Base-by-base conservation (phyloP, 2,888 invertebrate species). In the Leucophenga maculata region DNA sequence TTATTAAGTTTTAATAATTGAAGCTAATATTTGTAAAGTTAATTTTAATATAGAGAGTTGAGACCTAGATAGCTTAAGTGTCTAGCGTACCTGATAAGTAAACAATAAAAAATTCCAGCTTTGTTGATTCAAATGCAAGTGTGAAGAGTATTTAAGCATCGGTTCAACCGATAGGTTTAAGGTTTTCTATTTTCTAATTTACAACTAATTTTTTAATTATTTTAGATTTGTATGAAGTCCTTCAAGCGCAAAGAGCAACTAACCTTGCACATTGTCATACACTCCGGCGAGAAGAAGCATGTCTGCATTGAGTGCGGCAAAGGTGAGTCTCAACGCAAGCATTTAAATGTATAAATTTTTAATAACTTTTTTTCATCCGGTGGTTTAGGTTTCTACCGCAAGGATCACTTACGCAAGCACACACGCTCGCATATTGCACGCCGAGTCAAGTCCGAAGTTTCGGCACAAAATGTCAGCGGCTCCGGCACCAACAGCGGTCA, bases 181-280 rank as follows among this genome's bases (percentile, higher is more conserved):
- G n/a, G n/a, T n/a, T n/a, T n/a, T n/a, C n/a, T n/a, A n/a, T n/a
- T n/a, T n/a, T n/a, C n/a, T n/a, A n/a, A n/a, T n/a, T n/a, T n/a
- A n/a, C n/a, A n/a, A 16, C 22, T 57, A 57, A 6, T 39, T 39
- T 39, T 39, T 8, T 8, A 46, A 60, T 66, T 20, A 55, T 71
- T 72, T n/a, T 55, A 89, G 89, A 89, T 95, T 68, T 96, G 96
- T 86, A 91, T 95, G 82, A 96, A 96, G 86, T 94, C 95, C 0
- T 96, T 96, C 88, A 95, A 96, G 84, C 92, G 96, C 78, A 95
- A 95, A 90, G 96, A 96, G 85, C 96, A 96, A 78, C 90, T 96
- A 70, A 95, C 95, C 0, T 89, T 96, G 78, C 96, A 96, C 89
- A 95, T 95, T 88, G 95, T 96, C 76, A 96, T 96, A 83, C 96